These are phyloP conservation scores for Gymnothorax javanicus DNA, from an alignment of 2,797 vertebrate species.

Conservation along the genomic window DNA sequence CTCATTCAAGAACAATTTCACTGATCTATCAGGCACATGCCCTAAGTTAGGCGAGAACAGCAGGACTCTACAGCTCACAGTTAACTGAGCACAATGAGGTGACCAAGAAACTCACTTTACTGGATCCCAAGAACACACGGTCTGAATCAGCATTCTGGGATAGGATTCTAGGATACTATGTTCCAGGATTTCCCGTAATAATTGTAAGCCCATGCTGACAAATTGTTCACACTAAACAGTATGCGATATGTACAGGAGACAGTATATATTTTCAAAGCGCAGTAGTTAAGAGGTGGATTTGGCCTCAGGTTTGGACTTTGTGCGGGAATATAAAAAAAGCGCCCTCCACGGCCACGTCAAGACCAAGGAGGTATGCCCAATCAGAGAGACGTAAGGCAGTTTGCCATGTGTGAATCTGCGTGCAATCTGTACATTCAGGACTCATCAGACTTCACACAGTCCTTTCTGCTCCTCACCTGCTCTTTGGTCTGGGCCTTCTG, in stretches of 20 bases:
- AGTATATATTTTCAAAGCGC: no score
- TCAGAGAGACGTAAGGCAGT: neutral
- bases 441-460: neutral
- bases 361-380: neutral
- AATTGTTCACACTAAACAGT: no score
- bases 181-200: no score
- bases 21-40: neutral
- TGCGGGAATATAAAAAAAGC: neutral
- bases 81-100: neutral
- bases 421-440: neutral
- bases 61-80: neutral
- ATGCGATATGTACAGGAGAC: no score
- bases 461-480: constrained; percentile 68
- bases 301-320: neutral
- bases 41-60: neutral
- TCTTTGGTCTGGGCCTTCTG: constrained; percentile 94
- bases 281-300: no score
- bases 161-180: no score
- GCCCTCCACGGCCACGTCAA: no score
- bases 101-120: neutral
- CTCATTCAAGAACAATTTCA: neutral
- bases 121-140: neutral
- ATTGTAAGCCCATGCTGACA: no score
- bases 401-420: neutral
- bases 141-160: no score